Percentiles rank a stretch among this genome's conserved stretches.
Conservation (phyloP, 2,888 invertebrate genomes). For the Leptopilina myrica region DNA sequence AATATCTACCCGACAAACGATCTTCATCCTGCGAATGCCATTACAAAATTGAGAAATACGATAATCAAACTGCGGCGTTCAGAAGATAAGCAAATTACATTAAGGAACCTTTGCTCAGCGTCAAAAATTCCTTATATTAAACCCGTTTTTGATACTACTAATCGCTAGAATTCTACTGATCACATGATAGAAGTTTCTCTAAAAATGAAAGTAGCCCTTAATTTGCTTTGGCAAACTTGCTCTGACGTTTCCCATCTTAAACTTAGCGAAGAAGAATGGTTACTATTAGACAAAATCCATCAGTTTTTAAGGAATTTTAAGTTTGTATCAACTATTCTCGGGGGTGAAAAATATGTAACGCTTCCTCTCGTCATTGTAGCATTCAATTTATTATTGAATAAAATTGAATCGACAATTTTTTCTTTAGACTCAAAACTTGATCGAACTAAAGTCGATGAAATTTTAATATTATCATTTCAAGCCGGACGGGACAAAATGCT, state of each 20-base stretch:
- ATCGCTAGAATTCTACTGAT: slow-evolving; percentile 40
- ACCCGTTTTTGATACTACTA: slow-evolving; percentile 32
- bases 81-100: neutral
- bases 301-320: slow-evolving; percentile 44
- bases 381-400: too few species aligned
- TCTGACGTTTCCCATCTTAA: neutral
- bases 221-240: slow-evolving; percentile 36
- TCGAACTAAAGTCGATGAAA: too few species aligned
- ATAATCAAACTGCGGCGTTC: too few species aligned
- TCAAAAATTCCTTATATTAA: slow-evolving; percentile 21
- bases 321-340: slow-evolving; percentile 22
- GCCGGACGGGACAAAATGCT: slow-evolving; percentile 37
- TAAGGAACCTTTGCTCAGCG: slow-evolving; percentile 6
- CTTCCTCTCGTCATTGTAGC: too few species aligned
- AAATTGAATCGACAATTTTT: too few species aligned
- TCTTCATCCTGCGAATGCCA: neutral
- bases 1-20: neutral
- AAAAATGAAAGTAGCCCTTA: slow-evolving; percentile 33
- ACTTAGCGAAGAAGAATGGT: slow-evolving; percentile 7
- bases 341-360: too few species aligned
- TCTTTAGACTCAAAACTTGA: too few species aligned
- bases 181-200: slow-evolving; percentile 40
- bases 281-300: neutral
- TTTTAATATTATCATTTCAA: too few species aligned
- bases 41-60: too few species aligned